Base-by-base conservation (phyloP, 2,888 invertebrate genomes). In the Serripes groenlandicus region DNA sequence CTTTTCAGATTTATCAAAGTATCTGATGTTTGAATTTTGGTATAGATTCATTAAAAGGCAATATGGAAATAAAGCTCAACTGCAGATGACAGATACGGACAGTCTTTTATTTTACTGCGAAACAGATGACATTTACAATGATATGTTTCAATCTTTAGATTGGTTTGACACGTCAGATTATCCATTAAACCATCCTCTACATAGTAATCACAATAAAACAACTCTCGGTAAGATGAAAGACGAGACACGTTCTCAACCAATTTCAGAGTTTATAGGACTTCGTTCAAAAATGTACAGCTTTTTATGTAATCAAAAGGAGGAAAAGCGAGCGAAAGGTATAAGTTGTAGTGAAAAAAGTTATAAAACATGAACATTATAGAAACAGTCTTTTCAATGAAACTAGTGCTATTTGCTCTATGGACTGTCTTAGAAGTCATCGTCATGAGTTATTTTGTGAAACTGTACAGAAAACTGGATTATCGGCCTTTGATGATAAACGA, bases 1-100 rank as follows among this genome's bases (percentile, higher is more conserved):
- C 58, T 28, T 74, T 74, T 74, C 73, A 62, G 95, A 95, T 72
- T 34, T 95, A 37, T 93, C 91, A 0, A 95, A 95, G 90, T 75
- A 80, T 1, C 82, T 92, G 30, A 92, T 95, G 89, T 95, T 94
- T 81, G 92, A 94, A 62, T 94, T 94, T 68, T 80, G 86, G 73
- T 94, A 94, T 75, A 89, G 92, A 75, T 72, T 77, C 30, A 68
- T 85, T 18, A 82, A 85, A 49, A 1, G 11, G 3, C 73, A 74
- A 54, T 85, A 82, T 37, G 77, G 64, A 42, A 4, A 70, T 3
- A 75, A 37, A 1, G 71, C 66, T 21, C 70, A 75, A 56, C 73
- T 85, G 11, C 73, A 78, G n/a, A 78, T 92, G 60, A 84, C 82
- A 15, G 87, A 87, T 42, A 87, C 86, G 4, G 83, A 82, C 26